These are phyloP conservation scores for Muntiacus muntjak DNA, from an alignment of 2,113 vertebrate species.

Conservation along the genomic window DNA sequence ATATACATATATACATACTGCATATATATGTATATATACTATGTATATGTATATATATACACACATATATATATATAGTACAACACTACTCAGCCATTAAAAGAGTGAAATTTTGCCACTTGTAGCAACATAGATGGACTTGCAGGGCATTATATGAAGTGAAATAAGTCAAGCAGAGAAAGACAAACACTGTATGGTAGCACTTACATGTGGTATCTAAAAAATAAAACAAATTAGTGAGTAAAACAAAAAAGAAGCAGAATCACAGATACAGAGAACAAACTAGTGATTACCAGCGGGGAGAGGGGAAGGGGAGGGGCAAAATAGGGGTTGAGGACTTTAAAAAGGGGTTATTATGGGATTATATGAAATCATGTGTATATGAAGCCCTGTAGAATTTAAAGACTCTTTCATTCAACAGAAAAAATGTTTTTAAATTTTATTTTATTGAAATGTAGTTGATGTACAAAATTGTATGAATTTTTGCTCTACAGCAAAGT, in stretches of 20 bases:
- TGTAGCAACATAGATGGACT: neutral
- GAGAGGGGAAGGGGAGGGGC: neutral
- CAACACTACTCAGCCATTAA: neutral
- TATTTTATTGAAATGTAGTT: neutral
- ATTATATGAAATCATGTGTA: neutral
- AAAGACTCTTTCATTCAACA: neutral
- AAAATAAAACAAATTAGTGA: neutral
- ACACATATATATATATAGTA: neutral
- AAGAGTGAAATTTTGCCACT: neutral
- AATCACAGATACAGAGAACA: neutral
- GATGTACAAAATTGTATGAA: neutral
- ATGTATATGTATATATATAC: no score
- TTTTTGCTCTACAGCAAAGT: neutral
- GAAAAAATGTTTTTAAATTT: neutral
- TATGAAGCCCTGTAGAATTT: neutral
- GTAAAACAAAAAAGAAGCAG: neutral
- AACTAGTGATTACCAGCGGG: neutral
- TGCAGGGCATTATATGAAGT: neutral
- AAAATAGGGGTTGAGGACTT: neutral
- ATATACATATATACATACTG: neutral
- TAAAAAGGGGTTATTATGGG: neutral
- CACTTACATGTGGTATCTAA: neutral
- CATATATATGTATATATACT: no score
- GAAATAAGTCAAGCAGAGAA: neutral
- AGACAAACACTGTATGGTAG: neutral